These are phyloP conservation scores for Artibeus jamaicensis DNA, from an alignment of 2,797 vertebrate genomes.

Conservation along the genomic window DNA sequence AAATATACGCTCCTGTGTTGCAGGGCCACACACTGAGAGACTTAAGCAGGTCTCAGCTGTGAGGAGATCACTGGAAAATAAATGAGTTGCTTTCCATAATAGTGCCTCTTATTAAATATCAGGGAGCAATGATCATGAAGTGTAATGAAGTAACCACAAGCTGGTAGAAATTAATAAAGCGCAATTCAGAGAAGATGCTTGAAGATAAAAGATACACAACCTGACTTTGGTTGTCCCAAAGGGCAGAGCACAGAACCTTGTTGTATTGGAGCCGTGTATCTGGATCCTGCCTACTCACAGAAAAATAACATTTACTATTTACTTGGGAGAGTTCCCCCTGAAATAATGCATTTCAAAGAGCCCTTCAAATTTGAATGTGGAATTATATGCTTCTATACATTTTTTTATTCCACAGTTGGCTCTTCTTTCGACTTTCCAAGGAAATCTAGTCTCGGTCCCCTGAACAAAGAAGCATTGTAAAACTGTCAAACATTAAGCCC, in stretches of 20 bases:
- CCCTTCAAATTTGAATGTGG: conserved; percentile 58
- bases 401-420: neutral
- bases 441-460: conserved; percentile 29
- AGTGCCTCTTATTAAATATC: conserved; percentile 23
- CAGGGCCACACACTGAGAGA: neutral
- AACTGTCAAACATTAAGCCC: conserved; percentile 33
- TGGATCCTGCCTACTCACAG: neutral
- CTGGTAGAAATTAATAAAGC: conserved; percentile 30
- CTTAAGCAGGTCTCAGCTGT: neutral
- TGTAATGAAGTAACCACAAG: neutral
- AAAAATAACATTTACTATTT: conserved; percentile 36
- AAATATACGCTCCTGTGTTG: neutral
- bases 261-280: neutral
- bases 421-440: conserved; percentile 12
- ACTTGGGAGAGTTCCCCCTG: neutral
- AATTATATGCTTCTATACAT: conserved; percentile 49
- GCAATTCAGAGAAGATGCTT: neutral
- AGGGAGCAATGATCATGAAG: neutral
- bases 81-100: conserved; percentile 19
- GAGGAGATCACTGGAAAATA: conserved; percentile 35
- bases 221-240: neutral
- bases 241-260: neutral
- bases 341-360: conserved; percentile 48
- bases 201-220: neutral
- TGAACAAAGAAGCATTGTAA: conserved; percentile 31